Evolutionary conservation across 2,797 vertebrate species (phyloP), one percentile per base, ranked within the genome.

Genomic region (Chloroceryle inda): DNA sequence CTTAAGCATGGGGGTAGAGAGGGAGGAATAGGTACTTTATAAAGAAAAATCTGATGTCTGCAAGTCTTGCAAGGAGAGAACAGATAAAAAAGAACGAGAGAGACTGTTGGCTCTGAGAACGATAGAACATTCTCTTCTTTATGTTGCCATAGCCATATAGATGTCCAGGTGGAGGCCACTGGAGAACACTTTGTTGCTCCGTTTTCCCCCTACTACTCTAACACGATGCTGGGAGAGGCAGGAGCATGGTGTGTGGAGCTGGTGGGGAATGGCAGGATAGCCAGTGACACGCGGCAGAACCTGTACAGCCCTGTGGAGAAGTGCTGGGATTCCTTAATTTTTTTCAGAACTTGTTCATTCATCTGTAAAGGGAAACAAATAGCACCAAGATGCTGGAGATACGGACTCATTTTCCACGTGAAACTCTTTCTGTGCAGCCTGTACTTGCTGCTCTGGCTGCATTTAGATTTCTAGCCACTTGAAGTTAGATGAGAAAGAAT

Each of bases 391-490:
- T 89, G 67, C 69, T 78, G 49, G 72, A 67, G 38, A 22, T 49
- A 58, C 23, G n/a, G 31, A 21, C 21, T 81, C 14, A 12, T 71
- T 93, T 68, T 88, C 40, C 42, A 8, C 0, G 0, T 74, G 53
- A 68, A 84, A 68, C 62, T 61, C 55, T 72, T 71, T 73, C 47
- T 61, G 10, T 86, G n/a, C 27, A 58, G 22, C 38, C 13, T 0
- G 0, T 64, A 37, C 63, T 29, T 82, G 31, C 26, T 88, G 71
- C 66, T 88, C 64, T 78, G 59, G 58, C 71, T 92, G 26, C 42
- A 62, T 72, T 53, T 92, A 56, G 35, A 29, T 86, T 86, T 93
- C 37, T 50, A 87, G 42, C 45, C 35, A 20, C 78, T 76, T 76
- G 63, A 87, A 91, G 90, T 78, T 5, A 78, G 23, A 50, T 42